Evolutionary conservation across 2,797 vertebrate species (phyloP).

Genomic region (Euphonia xanthogaster): DNA sequence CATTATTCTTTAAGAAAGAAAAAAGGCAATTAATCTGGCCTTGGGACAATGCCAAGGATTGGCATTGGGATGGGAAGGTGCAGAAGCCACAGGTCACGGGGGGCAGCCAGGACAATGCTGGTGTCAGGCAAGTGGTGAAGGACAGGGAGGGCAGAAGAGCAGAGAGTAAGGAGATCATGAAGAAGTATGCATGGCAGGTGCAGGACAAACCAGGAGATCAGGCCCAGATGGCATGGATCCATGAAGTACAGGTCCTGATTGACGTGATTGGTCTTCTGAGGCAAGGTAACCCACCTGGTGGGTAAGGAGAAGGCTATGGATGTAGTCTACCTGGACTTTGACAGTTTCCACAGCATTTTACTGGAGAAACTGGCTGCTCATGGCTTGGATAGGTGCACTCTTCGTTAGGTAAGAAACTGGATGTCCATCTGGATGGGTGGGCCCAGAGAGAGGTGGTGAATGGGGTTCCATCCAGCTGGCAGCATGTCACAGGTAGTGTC

Average conservation of each 20-base stretch:
- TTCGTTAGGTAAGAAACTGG: neutral
- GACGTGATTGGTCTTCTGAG: neutral
- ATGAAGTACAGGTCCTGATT: neutral
- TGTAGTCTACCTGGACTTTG: neutral
- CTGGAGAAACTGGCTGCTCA: neutral
- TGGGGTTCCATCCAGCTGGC: neutral
- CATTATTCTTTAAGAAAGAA: neutral
- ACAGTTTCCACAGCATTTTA: neutral
- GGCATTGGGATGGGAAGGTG: neutral
- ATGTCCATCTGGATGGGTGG: rapidly evolving
- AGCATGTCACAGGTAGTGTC: rapidly evolving
- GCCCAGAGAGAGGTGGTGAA: neutral
- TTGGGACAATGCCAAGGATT: neutral
- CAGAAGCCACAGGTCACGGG: neutral
- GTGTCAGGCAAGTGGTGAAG: neutral
- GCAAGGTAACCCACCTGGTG: neutral
- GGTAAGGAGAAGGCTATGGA: neutral
- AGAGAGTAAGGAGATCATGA: neutral
- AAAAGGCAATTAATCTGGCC: neutral
- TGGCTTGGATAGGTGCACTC: neutral
- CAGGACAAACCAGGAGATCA: neutral
- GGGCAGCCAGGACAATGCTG: neutral
- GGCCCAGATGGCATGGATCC: neutral
- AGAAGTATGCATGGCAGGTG: neutral
- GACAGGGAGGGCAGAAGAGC: too few species aligned